Percentiles rank a stretch among this genome's conserved stretches.
These are phyloP conservation scores for Glossophaga mutica DNA, from an alignment of 2,797 vertebrate genomes.

Conservation along the genomic window DNA sequence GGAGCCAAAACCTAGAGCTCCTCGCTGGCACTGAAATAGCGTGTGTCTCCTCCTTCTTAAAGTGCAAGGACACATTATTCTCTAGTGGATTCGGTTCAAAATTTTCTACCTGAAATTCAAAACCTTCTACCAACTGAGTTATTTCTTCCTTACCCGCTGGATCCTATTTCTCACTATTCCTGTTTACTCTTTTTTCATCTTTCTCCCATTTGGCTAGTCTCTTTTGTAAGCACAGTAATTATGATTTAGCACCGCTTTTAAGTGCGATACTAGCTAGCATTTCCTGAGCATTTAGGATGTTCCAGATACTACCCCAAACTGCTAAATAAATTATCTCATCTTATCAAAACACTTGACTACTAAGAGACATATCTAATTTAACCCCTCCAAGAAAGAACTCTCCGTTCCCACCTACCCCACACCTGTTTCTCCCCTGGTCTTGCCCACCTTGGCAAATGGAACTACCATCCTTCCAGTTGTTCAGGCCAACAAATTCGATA, in stretches of 20 bases:
- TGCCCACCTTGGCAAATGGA: neutral
- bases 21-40: neutral
- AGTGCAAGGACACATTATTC: neutral
- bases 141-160: neutral
- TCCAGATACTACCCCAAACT: neutral
- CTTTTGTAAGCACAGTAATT: neutral
- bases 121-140: neutral
- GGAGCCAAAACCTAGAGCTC: neutral
- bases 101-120: neutral
- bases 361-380: neutral
- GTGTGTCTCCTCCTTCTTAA: neutral
- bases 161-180: neutral
- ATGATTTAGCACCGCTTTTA: neutral
- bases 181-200: neutral
- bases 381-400: neutral
- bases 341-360: neutral
- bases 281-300: neutral
- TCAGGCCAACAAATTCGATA: neutral
- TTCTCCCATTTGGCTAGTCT: neutral
- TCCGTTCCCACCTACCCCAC: neutral
- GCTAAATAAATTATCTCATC: neutral
- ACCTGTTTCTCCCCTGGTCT: neutral
- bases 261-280: neutral
- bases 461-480: neutral
- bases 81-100: neutral